A percentile compares a stretch with the other conserved stretches of the same genome.
Conservation (phyloP, 2,113 vertebrate species). For the Australoheros scitulus region DNA sequence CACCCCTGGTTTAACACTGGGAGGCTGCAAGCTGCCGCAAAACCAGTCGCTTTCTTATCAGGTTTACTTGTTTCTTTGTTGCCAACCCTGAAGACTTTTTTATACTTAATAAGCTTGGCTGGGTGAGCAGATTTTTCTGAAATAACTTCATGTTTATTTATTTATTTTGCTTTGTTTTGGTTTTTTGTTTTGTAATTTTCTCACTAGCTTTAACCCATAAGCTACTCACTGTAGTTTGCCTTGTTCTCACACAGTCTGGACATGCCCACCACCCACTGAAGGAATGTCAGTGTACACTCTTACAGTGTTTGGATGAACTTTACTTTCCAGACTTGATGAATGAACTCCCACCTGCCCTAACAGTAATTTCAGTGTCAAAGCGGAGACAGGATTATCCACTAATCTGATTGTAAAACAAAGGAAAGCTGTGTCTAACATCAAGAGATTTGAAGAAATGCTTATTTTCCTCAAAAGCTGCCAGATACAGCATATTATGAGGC, state of each 20-base stretch:
- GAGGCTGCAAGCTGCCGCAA: conserved; percentile 8
- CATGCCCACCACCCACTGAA: conserved; percentile 6
- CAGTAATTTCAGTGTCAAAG: neutral
- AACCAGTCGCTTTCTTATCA: conserved; percentile 29
- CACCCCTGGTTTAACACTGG: conserved; percentile 26
- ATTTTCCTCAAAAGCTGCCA: conserved; percentile 28
- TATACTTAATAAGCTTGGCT: neutral
- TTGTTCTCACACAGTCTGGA: conserved; percentile 23
- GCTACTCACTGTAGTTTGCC: neutral
- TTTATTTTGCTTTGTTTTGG: rapidly evolving
- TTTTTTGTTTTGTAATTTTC: neutral
- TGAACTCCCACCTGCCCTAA: conserved; percentile 20
- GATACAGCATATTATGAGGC: neutral
- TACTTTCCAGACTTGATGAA: conserved; percentile 20
- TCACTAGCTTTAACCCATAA: neutral
- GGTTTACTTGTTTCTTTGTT: conserved; percentile 13
- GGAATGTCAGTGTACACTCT: neutral
- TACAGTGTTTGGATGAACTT: conserved; percentile 27
- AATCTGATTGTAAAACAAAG: conserved; percentile 35
- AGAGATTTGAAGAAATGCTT: conserved; percentile 35
- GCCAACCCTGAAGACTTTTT: conserved; percentile 1
- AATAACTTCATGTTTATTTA: neutral
- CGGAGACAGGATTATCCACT: conserved; percentile 19
- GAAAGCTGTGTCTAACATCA: conserved; percentile 8
- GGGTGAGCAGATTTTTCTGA: neutral